Conservation (phyloP, 2,113 vertebrate species). For the Passer domesticus region DNA sequence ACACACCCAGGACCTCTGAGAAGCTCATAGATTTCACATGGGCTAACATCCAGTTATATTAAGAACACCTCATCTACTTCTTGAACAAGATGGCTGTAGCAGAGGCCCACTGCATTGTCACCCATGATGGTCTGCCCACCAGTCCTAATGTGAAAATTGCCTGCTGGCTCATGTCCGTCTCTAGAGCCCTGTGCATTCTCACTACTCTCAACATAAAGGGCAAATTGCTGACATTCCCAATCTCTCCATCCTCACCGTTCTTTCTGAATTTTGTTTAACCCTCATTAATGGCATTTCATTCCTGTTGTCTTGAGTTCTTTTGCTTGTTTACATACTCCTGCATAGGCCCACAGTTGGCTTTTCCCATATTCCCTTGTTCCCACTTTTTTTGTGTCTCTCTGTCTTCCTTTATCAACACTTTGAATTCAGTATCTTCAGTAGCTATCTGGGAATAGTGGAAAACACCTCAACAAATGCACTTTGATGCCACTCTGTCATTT, state of each 20-base stretch:
- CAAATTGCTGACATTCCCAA: background rate
- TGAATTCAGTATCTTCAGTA: background rate
- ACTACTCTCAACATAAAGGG: background rate
- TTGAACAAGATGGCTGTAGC: background rate
- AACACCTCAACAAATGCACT: background rate
- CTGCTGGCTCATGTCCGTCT: background rate
- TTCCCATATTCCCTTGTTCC: background rate
- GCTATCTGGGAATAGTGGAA: background rate
- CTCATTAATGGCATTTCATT: background rate
- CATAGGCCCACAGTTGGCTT: background rate
- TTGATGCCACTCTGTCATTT: background rate
- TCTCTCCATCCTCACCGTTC: background rate
- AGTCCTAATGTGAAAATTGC: background rate
- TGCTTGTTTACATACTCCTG: background rate
- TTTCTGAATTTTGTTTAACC: background rate
- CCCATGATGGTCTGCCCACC: background rate
- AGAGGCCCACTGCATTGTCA: background rate
- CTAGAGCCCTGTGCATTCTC: background rate
- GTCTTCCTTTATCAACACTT: background rate
- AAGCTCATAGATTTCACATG: background rate
- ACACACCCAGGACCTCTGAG: background rate
- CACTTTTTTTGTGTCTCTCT: background rate
- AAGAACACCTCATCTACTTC: background rate
- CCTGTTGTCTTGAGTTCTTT: background rate
- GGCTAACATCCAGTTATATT: background rate